phyloP scores from a whole-genome alignment of 2,797 vertebrate species.

The Anisognathus igniventris region DNA sequence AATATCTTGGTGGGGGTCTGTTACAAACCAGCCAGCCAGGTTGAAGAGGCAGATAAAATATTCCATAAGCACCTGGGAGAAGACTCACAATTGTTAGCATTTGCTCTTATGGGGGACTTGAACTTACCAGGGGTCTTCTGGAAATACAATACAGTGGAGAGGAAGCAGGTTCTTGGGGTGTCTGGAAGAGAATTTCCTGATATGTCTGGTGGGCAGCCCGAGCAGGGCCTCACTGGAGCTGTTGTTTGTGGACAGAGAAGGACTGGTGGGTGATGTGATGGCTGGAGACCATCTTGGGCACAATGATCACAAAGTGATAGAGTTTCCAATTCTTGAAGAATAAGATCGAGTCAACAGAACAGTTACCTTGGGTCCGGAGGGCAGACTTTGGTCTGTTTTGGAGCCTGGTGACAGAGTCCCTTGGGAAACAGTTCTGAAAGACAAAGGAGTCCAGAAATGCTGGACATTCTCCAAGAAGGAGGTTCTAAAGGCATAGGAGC shows the following conservation, averaged over 20 bases:
- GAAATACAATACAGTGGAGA: neutral
- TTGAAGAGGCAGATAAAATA: neutral
- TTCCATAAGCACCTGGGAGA: neutral
- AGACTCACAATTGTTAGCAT: neutral
- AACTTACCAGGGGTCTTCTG: neutral
- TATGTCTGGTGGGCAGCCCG: rapidly evolving
- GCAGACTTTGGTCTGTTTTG: neutral
- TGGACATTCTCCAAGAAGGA: neutral
- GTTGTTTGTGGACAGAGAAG: neutral
- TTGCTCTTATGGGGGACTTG: neutral
- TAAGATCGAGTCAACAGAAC: neutral
- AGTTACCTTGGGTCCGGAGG: neutral
- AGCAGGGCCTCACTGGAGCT: neutral
- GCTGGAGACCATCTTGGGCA: rapidly evolving
- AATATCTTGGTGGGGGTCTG: neutral
- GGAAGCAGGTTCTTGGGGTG: neutral
- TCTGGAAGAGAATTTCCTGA: neutral
- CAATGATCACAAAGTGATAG: rapidly evolving
- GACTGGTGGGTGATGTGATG: neutral
- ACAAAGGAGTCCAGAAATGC: neutral
- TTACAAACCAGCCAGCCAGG: neutral
- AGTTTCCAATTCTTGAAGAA: neutral
- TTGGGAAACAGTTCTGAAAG: neutral
- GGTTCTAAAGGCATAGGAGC: neutral
- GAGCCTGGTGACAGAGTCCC: neutral